Conservation (phyloP, 2,797 vertebrate species). For the Synanceia verrucosa region DNA sequence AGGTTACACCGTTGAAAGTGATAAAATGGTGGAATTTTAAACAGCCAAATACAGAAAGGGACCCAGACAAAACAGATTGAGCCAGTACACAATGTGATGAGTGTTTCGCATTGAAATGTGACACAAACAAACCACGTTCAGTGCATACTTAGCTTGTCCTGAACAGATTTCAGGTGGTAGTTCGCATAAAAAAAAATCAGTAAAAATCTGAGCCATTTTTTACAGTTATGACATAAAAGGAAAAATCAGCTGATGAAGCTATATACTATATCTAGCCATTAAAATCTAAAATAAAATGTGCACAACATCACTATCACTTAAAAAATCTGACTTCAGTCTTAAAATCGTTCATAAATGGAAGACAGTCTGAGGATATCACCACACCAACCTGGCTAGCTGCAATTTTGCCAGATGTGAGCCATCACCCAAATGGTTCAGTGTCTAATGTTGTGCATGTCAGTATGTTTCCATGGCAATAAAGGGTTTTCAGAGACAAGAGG, state of each 20-base stretch:
- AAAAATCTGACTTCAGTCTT: too few species aligned
- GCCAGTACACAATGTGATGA: background rate
- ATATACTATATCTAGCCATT: background rate
- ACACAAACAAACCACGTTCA: background rate
- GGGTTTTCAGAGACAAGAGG: constrained; percentile 27
- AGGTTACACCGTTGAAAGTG: constrained; percentile 14
- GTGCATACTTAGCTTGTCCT: background rate
- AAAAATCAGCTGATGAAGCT: background rate
- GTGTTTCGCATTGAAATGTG: background rate
- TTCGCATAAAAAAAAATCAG: background rate
- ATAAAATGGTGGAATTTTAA: constrained; percentile 23
- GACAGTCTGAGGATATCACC: constrained; percentile 7
- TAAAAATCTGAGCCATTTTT: background rate
- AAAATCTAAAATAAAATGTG: background rate
- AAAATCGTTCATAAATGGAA: too few species aligned
- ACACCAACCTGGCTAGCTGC: constrained; percentile 17
- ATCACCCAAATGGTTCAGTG: constrained; percentile 32
- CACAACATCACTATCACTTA: too few species aligned
- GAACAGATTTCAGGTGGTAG: constrained; percentile 1
- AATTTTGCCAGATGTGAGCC: constrained; percentile 42
- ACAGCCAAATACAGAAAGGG: constrained; percentile 7
- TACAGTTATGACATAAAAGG: background rate
- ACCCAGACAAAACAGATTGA: background rate
- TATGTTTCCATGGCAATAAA: constrained; percentile 61
- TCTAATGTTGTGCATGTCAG: constrained; percentile 46